These are phyloP conservation scores for Malurus alboscapulatus DNA, from an alignment of 2,113 vertebrate genomes.

Conservation along the genomic window DNA sequence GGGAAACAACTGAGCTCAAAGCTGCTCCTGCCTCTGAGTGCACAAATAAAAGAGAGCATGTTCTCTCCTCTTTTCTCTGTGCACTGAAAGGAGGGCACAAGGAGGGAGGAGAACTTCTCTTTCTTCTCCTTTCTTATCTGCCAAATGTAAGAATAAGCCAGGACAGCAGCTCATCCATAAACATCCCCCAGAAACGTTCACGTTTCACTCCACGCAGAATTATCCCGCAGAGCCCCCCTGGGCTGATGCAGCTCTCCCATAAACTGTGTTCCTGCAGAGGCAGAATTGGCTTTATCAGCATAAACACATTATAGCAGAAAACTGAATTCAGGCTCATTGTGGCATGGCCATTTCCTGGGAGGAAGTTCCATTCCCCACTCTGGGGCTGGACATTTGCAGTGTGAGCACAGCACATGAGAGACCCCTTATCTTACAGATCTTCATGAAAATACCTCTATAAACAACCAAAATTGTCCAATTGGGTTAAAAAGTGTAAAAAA, in stretches of 20 bases:
- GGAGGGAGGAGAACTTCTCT: not conserved
- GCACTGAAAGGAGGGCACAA: not conserved
- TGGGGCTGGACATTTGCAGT: not conserved
- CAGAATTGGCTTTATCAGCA: not conserved
- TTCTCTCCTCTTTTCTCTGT: not conserved
- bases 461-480: not conserved
- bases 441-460: not conserved
- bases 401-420: not conserved
- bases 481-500: not conserved
- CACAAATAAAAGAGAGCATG: not conserved
- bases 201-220: not conserved
- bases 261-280: not conserved
- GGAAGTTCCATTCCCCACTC: not conserved
- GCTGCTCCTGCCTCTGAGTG: not conserved
- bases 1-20: not conserved
- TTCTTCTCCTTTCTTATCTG: not conserved
- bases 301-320: not conserved
- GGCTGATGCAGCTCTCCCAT: not conserved
- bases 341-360: not conserved
- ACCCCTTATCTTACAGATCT: not conserved
- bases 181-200: not conserved
- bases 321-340: constrained; percentile 4
- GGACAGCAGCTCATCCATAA: constrained; percentile 20
- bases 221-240: not conserved
- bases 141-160: not conserved